phyloP scores from a whole-genome alignment of 2,888 invertebrate genomes.

The Trissoscelio sp. region DNA sequence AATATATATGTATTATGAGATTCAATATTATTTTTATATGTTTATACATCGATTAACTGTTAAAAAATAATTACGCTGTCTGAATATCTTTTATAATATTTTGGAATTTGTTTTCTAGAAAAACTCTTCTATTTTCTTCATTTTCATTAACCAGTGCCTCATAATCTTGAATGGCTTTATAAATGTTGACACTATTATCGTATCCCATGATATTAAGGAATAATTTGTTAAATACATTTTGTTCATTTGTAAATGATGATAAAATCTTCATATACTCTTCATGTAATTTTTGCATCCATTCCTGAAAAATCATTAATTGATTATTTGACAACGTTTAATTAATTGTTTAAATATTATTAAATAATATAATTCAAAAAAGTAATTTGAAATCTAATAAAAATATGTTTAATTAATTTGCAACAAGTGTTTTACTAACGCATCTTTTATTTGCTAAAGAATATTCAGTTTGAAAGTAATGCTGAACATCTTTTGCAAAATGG shows the following conservation, averaged over 20 bases:
- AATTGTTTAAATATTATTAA: neutral
- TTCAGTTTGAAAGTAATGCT: slow-evolving; percentile 78
- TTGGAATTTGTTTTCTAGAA: slow-evolving; percentile 70
- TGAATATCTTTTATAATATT: slow-evolving; percentile 37
- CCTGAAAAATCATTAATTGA: slow-evolving; percentile 68
- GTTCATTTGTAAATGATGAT: slow-evolving; percentile 66
- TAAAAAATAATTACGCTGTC: slow-evolving; percentile 64
- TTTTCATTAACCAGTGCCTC: slow-evolving; percentile 74
- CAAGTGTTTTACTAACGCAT: slow-evolving; percentile 74
- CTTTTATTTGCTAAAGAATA: slow-evolving; percentile 76
- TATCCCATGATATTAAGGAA: slow-evolving; percentile 75
- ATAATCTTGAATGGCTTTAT: slow-evolving; percentile 72
- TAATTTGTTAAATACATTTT: slow-evolving; percentile 77
- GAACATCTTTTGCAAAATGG: slow-evolving; percentile 77
- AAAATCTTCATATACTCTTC: slow-evolving; percentile 72
- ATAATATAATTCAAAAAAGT: too few species aligned
- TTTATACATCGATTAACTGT: neutral
- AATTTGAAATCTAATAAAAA: neutral
- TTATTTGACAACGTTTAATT: neutral
- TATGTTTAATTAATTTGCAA: neutral
- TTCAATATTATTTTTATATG: neutral
- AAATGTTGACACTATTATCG: slow-evolving; percentile 69
- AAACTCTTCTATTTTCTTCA: slow-evolving; percentile 69
- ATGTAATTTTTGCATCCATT: slow-evolving; percentile 76
- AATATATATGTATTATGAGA: neutral